phyloP scores from a whole-genome alignment of 2,888 invertebrate species.

The Lasioglossum calceatum region DNA sequence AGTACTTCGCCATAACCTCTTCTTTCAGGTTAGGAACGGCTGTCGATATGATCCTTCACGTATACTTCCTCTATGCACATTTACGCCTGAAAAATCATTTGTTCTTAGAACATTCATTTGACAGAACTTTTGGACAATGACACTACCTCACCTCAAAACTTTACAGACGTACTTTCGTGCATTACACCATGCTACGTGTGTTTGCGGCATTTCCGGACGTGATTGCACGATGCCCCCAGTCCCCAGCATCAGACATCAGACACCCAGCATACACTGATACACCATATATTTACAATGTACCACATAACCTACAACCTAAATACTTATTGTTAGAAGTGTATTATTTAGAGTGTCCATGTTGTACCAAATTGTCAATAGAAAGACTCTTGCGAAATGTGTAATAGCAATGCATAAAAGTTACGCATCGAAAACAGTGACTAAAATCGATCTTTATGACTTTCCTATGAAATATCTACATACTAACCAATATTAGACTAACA shows the following conservation, averaged over 20 bases:
- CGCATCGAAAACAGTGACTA: too few species aligned
- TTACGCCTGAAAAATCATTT: background rate
- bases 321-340: background rate
- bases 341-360: background rate
- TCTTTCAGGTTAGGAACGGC: background rate
- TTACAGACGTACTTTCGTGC: conserved; percentile 11
- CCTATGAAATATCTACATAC: too few species aligned
- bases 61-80: background rate
- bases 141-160: conserved; percentile 31
- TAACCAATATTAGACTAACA: too few species aligned
- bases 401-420: too few species aligned
- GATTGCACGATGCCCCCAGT: background rate
- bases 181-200: conserved; percentile 20
- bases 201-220: conserved; percentile 36
- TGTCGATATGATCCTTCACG: background rate
- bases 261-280: too few species aligned
- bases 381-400: background rate
- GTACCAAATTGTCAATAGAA: background rate
- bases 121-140: conserved; percentile 13
- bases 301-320: background rate
- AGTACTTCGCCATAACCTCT: conserved; percentile 93
- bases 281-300: background rate
- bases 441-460: too few species aligned
- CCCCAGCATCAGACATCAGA: too few species aligned
- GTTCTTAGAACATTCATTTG: background rate